Conservation (phyloP, 2,797 vertebrate species). For the Telmatherina bonti region DNA sequence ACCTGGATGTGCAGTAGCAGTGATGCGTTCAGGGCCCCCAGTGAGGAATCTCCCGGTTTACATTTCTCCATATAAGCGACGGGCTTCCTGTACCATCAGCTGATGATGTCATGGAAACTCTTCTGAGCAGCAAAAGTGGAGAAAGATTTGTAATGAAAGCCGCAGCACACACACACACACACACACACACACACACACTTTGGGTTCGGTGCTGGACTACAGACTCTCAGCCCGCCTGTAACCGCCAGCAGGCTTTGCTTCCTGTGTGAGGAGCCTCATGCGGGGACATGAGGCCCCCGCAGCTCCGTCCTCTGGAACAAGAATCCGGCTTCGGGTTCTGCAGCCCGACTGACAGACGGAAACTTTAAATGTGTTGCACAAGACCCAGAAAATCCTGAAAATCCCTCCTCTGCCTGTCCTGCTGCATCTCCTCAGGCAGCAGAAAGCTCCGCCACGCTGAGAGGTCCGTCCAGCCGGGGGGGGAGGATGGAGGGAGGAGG, state of each 20-base stretch:
- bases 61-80: slow-evolving; percentile 74
- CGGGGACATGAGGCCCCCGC: slow-evolving; percentile 25
- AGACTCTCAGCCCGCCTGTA: slow-evolving; percentile 39
- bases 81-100: slow-evolving; percentile 77
- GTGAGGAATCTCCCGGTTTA: too few species aligned
- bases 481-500: too few species aligned
- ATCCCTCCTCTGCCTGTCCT: slow-evolving; percentile 8
- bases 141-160: slow-evolving; percentile 80
- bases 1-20: too few species aligned
- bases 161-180: slow-evolving; percentile 48
- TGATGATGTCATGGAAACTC: slow-evolving; percentile 84
- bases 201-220: slow-evolving; percentile 11
- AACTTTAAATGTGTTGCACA: slow-evolving; percentile 29
- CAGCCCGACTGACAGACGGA: slow-evolving; percentile 9
- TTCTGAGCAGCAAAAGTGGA: slow-evolving; percentile 69
- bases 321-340: slow-evolving; percentile 21
- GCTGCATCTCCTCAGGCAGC: slow-evolving; percentile 19
- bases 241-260: slow-evolving; percentile 56
- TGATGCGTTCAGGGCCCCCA: too few species aligned
- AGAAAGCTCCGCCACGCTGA: slow-evolving; percentile 11
- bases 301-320: slow-evolving; percentile 26
- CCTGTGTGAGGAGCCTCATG: slow-evolving; percentile 33
- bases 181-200: too few species aligned
- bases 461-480: too few species aligned
- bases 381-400: slow-evolving; percentile 11